Percentiles rank a stretch among this genome's conserved stretches.
Evolutionary conservation across 2,888 invertebrate species (phyloP).

Genomic region (Hecatera dysodea): DNA sequence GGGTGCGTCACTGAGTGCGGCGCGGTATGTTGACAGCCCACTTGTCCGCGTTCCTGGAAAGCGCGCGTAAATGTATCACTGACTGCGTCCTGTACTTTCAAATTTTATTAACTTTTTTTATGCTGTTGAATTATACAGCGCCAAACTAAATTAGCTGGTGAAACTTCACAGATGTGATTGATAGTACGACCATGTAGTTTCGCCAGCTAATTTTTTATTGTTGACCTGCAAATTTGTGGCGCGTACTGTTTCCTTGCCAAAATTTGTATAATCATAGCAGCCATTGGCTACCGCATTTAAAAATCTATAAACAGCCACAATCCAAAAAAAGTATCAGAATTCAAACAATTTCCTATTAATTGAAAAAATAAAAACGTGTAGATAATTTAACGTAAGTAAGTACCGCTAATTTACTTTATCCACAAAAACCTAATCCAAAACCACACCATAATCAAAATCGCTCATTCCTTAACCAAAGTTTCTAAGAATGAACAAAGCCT

Average conservation of each 20-base stretch:
- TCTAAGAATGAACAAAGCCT: slow-evolving; percentile 76
- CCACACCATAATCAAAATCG: slow-evolving; percentile 55
- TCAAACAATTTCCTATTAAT: neutral
- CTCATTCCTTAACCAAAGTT: slow-evolving; percentile 53
- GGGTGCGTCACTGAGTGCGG: slow-evolving; percentile 60
- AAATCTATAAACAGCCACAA: neutral
- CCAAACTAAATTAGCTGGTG: neutral
- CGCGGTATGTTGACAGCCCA: slow-evolving; percentile 62
- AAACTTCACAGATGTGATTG: neutral
- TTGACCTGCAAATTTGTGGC: neutral
- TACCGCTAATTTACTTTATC: slow-evolving; percentile 23
- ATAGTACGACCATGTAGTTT: neutral
- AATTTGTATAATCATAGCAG: slow-evolving; percentile 17
- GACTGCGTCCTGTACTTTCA: slow-evolving; percentile 59
- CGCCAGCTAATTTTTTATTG: neutral
- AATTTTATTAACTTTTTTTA: slow-evolving; percentile 29
- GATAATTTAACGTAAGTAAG: neutral
- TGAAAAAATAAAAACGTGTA: neutral
- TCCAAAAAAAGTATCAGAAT: neutral
- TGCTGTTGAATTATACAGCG: neutral
- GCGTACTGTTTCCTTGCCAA: slow-evolving; percentile 16
- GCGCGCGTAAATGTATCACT: slow-evolving; percentile 62
- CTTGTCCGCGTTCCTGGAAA: slow-evolving; percentile 67
- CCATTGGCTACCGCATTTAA: slow-evolving; percentile 1
- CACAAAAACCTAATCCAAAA: slow-evolving; percentile 29